Conservation (phyloP, 2,888 invertebrate genomes). For the Amiota minor region DNA sequence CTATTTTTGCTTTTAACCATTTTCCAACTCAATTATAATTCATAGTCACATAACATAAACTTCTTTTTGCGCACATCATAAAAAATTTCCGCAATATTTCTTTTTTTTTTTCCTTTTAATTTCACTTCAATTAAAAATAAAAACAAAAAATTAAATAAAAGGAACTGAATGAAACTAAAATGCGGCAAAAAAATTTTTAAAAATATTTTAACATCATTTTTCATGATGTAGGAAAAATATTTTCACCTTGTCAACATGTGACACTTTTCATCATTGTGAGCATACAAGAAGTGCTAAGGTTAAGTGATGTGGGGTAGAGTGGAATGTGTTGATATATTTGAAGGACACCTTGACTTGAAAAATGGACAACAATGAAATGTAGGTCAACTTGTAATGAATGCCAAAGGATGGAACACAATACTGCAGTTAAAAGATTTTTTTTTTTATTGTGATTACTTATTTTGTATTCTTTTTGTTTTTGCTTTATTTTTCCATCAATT, state of each 20-base stretch:
- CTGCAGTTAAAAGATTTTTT: too few relatives aligned
- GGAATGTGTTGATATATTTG: constrained; percentile 5
- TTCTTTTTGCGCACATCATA: too few relatives aligned
- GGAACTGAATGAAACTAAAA: background rate
- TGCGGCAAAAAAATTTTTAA: background rate
- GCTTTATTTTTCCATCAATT: too few relatives aligned
- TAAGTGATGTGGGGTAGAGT: too few relatives aligned
- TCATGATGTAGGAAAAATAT: background rate
- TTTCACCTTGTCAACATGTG: constrained; percentile 16
- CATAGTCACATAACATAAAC: too few relatives aligned
- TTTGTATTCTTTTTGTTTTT: too few relatives aligned
- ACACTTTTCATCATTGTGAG: background rate
- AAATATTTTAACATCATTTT: background rate
- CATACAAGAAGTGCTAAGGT: too few relatives aligned
- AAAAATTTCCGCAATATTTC: too few relatives aligned
- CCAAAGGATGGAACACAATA: too few relatives aligned
- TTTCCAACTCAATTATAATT: constrained; percentile 9
- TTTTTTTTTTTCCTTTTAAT: background rate
- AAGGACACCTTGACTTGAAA: background rate
- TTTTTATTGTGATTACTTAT: too few relatives aligned
- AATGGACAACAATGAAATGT: background rate
- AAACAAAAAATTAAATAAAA: background rate
- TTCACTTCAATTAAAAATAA: background rate
- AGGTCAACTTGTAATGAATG: background rate
- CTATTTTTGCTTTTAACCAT: constrained; percentile 1